These are phyloP conservation scores for Sebastes diaconus DNA, from an alignment of 2,797 vertebrate genomes.

Conservation along the genomic window DNA sequence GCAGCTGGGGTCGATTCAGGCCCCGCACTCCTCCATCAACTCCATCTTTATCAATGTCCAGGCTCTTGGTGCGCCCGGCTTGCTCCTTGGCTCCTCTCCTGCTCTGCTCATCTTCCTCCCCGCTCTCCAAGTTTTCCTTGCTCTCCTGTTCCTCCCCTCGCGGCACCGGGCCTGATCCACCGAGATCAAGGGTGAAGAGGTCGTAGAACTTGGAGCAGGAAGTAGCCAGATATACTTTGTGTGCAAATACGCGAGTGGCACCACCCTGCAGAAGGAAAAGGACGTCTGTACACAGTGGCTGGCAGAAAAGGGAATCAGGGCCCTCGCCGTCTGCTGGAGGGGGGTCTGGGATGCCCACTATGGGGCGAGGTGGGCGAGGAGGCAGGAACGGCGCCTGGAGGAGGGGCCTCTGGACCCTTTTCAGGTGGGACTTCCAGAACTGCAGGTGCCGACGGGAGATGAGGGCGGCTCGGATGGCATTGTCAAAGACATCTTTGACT, in stretches of 20 bases:
- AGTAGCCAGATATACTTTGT: slow-evolving; percentile 91
- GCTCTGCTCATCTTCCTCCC: slow-evolving; percentile 81
- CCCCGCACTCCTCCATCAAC: slow-evolving; percentile 66
- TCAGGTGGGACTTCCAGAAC: slow-evolving; percentile 94
- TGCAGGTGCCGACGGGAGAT: slow-evolving; percentile 92
- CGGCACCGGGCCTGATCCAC: slow-evolving; percentile 6
- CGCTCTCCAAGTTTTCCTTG: slow-evolving; percentile 66
- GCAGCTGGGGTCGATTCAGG: slow-evolving; percentile 67
- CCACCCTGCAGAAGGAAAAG: slow-evolving; percentile 87
- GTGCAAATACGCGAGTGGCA: slow-evolving; percentile 86
- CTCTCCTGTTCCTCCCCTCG: slow-evolving; percentile 55
- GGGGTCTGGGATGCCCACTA: slow-evolving; percentile 87
- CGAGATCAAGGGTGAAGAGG: slow-evolving; percentile 86
- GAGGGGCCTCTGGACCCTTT: slow-evolving; percentile 89
- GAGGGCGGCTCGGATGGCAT: slow-evolving; percentile 92
- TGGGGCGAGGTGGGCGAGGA: slow-evolving; percentile 87
- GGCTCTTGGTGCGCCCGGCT: slow-evolving; percentile 84
- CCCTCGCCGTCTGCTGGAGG: slow-evolving; percentile 78
- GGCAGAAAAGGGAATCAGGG: slow-evolving; percentile 85
- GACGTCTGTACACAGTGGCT: slow-evolving; percentile 88
- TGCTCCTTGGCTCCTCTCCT: slow-evolving; percentile 84
- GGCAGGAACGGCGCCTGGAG: slow-evolving; percentile 91
- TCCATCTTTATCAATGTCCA: slow-evolving; percentile 84
- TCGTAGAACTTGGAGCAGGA: slow-evolving; percentile 94
- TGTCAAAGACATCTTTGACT: slow-evolving; percentile 94